phyloP scores from a whole-genome alignment of 2,113 vertebrate genomes.

The Channa argus region DNA sequence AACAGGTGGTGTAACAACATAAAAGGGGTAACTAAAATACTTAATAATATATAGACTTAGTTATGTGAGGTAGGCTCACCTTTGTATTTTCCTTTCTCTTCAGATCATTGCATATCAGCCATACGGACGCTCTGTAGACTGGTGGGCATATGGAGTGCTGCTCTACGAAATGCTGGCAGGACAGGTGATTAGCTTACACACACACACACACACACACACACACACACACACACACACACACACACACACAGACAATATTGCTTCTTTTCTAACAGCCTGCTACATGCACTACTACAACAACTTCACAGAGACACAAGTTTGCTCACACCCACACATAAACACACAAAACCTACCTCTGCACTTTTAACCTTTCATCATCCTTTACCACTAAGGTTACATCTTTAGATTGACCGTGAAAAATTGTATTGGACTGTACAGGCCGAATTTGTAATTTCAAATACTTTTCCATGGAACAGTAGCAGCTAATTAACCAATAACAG shows the following conservation, averaged over 20 bases:
- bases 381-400: too few species aligned
- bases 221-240: not conserved
- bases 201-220: constrained; percentile 23
- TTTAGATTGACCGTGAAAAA: too few species aligned
- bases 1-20: too few species aligned
- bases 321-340: not conserved
- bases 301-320: not conserved
- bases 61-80: too few species aligned
- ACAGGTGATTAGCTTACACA: constrained; percentile 85
- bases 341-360: too few species aligned
- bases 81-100: constrained; percentile 2
- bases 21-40: too few species aligned
- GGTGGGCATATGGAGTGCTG: constrained; percentile 98
- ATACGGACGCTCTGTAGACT: constrained; percentile 94
- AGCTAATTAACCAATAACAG: too few species aligned
- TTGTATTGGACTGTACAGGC: not conserved
- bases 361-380: too few species aligned
- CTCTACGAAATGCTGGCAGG: constrained; percentile 98
- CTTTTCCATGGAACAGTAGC: not conserved
- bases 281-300: not conserved
- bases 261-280: not conserved
- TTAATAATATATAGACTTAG: too few species aligned
- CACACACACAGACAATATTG: not conserved
- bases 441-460: too few species aligned
- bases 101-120: constrained; percentile 99